A percentile compares a stretch with the other conserved stretches of the same genome.
Evolutionary conservation across 2,113 vertebrate genomes (phyloP).

Genomic region (Zeus faber): DNA sequence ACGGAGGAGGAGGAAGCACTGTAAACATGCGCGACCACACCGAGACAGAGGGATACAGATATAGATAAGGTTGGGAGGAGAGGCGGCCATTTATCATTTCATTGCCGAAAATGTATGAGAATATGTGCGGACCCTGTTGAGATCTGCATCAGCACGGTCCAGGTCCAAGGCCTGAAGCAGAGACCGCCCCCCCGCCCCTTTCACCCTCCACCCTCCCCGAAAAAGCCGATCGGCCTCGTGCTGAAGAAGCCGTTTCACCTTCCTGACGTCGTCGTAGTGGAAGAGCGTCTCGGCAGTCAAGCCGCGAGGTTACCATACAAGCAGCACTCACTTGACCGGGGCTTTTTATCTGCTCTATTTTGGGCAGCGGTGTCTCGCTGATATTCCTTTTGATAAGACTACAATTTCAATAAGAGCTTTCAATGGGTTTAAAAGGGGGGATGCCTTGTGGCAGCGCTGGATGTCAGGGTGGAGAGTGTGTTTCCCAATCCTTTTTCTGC

Average conservation of each 20-base stretch:
- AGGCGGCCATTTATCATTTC: too few species aligned
- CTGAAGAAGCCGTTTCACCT: constrained; percentile 55
- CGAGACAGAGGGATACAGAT: constrained; percentile 3
- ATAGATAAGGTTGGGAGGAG: neutral
- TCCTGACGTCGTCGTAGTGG: constrained; percentile 57
- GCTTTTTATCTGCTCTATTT: constrained; percentile 67
- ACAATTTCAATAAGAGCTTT: constrained; percentile 71
- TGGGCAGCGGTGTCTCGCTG: constrained; percentile 54
- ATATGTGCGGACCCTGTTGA: too few species aligned
- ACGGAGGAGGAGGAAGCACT: constrained; percentile 21
- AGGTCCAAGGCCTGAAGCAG: too few species aligned
- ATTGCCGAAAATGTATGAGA: too few species aligned
- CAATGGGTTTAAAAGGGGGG: constrained; percentile 46
- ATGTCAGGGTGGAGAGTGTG: too few species aligned
- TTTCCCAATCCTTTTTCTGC: too few species aligned
- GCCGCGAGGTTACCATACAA: constrained; percentile 41
- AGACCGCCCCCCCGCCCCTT: neutral
- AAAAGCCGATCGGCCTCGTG: too few species aligned
- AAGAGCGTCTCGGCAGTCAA: constrained; percentile 49
- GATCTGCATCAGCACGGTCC: too few species aligned
- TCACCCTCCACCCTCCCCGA: too few species aligned
- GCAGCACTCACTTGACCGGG: constrained; percentile 58
- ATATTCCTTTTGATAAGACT: constrained; percentile 71
- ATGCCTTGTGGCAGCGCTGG: too few species aligned
- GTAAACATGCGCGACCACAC: constrained; percentile 18